Evolutionary conservation across 2,888 invertebrate species (phyloP).

Genomic region (Orthosia cruda): DNA sequence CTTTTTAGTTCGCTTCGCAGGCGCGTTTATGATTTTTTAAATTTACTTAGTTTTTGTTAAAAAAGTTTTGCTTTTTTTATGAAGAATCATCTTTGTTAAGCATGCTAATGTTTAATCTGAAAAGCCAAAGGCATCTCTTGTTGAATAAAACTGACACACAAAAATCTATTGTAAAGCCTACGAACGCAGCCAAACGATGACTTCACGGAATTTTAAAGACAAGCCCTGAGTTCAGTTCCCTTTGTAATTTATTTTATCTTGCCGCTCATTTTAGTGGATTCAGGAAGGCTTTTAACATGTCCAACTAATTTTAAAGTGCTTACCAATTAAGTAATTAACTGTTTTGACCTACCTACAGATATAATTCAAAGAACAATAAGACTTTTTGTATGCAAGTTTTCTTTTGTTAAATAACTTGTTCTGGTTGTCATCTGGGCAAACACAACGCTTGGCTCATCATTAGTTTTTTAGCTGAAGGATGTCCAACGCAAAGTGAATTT

Average conservation of each 20-base stretch:
- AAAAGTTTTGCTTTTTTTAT: background rate
- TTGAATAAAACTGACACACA: constrained; percentile 9
- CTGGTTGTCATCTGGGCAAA: too few species aligned
- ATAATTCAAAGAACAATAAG: background rate
- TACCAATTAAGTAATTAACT: background rate
- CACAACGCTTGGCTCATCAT: too few species aligned
- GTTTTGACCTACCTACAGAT: background rate
- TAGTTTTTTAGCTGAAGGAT: too few species aligned
- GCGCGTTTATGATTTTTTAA: too few species aligned
- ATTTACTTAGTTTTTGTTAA: too few species aligned
- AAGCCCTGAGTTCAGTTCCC: constrained; percentile 9
- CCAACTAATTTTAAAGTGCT: constrained; percentile 6
- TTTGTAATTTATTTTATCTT: constrained; percentile 40
- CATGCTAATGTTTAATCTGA: background rate
- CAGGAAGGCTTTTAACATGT: constrained; percentile 21
- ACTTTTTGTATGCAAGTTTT: background rate
- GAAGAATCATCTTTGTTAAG: background rate
- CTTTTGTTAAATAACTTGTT: too few species aligned
- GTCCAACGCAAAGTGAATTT: too few species aligned
- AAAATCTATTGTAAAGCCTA: constrained; percentile 5
- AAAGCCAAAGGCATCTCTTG: background rate
- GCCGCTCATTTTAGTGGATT: constrained; percentile 4
- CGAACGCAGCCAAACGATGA: constrained; percentile 8
- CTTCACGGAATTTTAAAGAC: constrained; percentile 29
- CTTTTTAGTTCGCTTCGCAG: too few species aligned